Base-by-base conservation (phyloP, 2,113 vertebrate genomes). In the Neolamprologus ventralis region DNA sequence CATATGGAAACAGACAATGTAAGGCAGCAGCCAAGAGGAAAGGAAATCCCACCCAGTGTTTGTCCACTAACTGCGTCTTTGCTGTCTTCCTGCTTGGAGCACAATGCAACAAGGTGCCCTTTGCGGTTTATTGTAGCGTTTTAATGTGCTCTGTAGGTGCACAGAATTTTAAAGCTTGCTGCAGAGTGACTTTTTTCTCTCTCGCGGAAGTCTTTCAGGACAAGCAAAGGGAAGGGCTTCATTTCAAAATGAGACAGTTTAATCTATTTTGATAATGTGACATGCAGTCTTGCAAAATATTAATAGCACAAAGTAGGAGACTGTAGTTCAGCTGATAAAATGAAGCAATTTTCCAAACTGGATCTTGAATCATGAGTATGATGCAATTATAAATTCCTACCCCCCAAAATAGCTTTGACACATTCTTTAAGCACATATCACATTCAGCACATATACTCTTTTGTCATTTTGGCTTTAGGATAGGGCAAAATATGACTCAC, bases 31-130 rank as follows among this genome's bases (percentile, higher is more conserved):
- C 78, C 90, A 60, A 80, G 53, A 91, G 88, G 60, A 87, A 85
- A 94, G 94, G 94, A 94, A 93, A 90, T 89, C 89, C 94, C 94
- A 87, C 92, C 92, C 91, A 85, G 88, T 80, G 85, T 93, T 91
- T 93, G 93, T 94, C 92, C 93, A 91, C 82, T 81, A 13, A 73
- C 82, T 26, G 85, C 82, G 88, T 90, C 91, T 90, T 49, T 89
- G 73, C 88, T 58, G 82, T 92, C 88, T 94, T 95, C 93, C 94
- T 94, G 93, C 90, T 86, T 3, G 8, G 5, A 89, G 81, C 91
- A 89, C 73, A 92, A 90, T 73, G 71, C 86, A 91, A 92, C 88
- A 92, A 92, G 89, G 92, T 91, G 92, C 89, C 92, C 93, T 90
- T 81, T 90, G 88, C 80, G 51, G 85, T 91, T 93, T 89, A 91